Evolutionary conservation across 2,113 vertebrate genomes (phyloP), one percentile per base, ranked within the genome.

Genomic region (Crotalus viridis): DNA sequence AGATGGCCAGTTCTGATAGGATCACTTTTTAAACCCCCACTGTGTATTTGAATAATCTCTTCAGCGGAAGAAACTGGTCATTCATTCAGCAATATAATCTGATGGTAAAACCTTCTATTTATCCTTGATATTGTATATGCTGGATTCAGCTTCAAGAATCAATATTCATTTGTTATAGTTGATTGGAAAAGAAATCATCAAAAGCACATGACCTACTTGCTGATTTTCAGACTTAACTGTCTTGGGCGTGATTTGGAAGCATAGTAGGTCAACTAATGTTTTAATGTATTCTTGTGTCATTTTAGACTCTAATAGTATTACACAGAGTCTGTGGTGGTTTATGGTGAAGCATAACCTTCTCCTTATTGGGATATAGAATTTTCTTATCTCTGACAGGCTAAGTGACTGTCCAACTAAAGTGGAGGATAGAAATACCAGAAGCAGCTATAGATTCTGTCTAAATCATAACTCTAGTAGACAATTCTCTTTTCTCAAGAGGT

Each of bases 241-340:
- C 7, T 28, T 17, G 51, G 24, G 39, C n/a, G 24, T 91, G 59
- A 28, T 12, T 39, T 81, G 54, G 90, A 59, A 88, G 51, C 5
- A 81, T 39, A 88, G 43, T 69, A 87, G 89, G 46, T 24, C 43
- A 86, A n/a, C 86, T 12, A 4, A 22, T 15, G 54, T 21, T 91
- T 28, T 91, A 81, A 81, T 81, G 19, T 91, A 39, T 91, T 91
- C 59, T 74, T 24, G 3, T 85, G 90, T 91, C 86, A 93, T 15
- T 15, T 59, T 93, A 43, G 39, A 21, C 90, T 85, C 86, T 91
- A 85, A 93, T 52, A 91, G 85, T 19, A 74, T 90, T 87, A 88
- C 48, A 33, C 33, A 17, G 21, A 17, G 21, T 17, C 12, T 57
- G 86, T 12, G 21, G 24, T 81, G 43, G 39, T 57, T 81, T 89